A percentile compares a stretch with the other conserved stretches of the same genome.
Evolutionary conservation across 2,888 invertebrate species (phyloP).

Genomic region (Drepanosiphum platanoidis): DNA sequence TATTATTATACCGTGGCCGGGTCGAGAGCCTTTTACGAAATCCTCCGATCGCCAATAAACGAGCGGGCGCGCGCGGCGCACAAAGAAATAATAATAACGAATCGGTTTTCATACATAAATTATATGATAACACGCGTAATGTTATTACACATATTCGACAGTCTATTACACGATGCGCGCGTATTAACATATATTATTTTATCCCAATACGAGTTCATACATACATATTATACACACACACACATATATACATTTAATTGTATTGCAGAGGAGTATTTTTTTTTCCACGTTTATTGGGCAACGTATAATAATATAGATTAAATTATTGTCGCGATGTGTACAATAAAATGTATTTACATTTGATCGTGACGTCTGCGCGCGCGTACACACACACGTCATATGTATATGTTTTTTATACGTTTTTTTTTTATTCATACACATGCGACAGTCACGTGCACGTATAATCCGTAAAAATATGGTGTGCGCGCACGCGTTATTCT

Average conservation of each 20-base stretch:
- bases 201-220: slow-evolving; percentile 28
- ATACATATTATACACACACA: not conserved
- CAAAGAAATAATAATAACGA: not conserved
- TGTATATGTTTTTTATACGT: not conserved
- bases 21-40: not conserved
- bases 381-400: not conserved
- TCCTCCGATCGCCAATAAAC: not conserved
- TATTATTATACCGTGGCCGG: not conserved
- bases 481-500: too few relatives aligned
- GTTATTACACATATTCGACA: not conserved
- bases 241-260: too few relatives aligned
- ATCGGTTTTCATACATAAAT: not conserved
- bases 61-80: not conserved
- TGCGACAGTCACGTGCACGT: slow-evolving; percentile 10
- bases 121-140: not conserved
- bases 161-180: not conserved
- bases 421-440: not conserved
- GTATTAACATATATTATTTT: slow-evolving; percentile 1
- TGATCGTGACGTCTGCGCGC: slow-evolving; percentile 6
- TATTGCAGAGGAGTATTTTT: slow-evolving; percentile 15
- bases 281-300: not conserved
- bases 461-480: slow-evolving; percentile 52
- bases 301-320: slow-evolving; percentile 47
- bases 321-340: slow-evolving; percentile 30
- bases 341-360: slow-evolving; percentile 27